Conservation (phyloP, 2,113 vertebrate genomes). For the Silurus asotus region DNA sequence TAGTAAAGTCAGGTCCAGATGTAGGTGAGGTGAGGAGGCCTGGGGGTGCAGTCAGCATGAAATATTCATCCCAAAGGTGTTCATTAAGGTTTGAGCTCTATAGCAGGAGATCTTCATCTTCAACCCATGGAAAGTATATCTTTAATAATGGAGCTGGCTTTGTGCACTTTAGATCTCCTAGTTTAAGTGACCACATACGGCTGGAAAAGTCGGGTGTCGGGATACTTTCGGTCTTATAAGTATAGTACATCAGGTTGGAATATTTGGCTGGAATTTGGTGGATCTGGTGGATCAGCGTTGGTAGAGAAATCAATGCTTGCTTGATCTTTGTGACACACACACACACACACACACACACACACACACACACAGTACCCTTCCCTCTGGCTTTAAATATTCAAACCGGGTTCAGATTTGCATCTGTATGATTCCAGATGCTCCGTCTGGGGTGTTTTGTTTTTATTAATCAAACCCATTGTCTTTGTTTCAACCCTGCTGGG, state of each 20-base stretch:
- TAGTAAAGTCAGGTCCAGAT: too few relatives aligned
- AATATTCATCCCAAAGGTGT: too few relatives aligned
- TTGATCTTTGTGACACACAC: neutral
- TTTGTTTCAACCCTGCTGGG: conserved; percentile 27
- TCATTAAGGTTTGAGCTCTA: too few relatives aligned
- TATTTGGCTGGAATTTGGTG: conserved; percentile 14
- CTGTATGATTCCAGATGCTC: conserved; percentile 42
- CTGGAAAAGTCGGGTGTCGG: too few relatives aligned
- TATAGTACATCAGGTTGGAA: neutral
- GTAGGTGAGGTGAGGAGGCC: too few relatives aligned
- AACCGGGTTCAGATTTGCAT: conserved; percentile 56
- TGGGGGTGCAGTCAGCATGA: too few relatives aligned
- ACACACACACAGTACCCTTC: conserved; percentile 20
- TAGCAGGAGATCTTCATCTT: too few relatives aligned
- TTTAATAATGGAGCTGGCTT: too few relatives aligned
- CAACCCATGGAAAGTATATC: too few relatives aligned
- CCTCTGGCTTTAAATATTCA: conserved; percentile 58
- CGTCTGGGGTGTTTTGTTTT: neutral
- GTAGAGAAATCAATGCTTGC: neutral
- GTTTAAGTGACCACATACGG: too few relatives aligned
- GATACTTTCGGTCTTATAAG: too few relatives aligned
- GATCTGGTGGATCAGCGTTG: conserved; percentile 18
- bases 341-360: conserved; percentile 4
- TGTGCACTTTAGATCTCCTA: too few relatives aligned
- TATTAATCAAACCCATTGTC: conserved; percentile 31